Percentiles rank a stretch among this genome's conserved stretches.
These are phyloP conservation scores for Globicephala melas DNA, from an alignment of 2,113 vertebrate species.

Conservation along the genomic window DNA sequence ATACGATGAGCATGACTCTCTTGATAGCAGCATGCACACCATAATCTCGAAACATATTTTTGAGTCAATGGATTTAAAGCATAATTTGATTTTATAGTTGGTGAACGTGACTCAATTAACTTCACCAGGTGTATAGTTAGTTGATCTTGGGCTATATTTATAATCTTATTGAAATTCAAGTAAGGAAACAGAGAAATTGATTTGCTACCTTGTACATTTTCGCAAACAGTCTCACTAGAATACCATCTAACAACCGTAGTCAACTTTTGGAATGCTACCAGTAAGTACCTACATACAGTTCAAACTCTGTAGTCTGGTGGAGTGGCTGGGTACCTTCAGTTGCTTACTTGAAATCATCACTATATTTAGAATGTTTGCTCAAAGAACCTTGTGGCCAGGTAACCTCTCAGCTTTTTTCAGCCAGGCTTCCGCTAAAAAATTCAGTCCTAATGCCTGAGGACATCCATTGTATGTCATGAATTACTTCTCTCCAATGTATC, in stretches of 20 bases:
- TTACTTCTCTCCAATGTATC: background rate
- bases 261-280: background rate
- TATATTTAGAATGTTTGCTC: background rate
- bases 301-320: background rate
- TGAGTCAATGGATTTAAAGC: constrained; percentile 57
- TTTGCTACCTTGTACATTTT: constrained; percentile 2
- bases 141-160: constrained; percentile 69
- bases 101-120: constrained; percentile 67
- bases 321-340: background rate
- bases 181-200: constrained; percentile 58
- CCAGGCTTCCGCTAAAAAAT: background rate
- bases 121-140: constrained; percentile 72
- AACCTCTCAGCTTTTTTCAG: background rate
- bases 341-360: background rate
- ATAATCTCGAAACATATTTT: constrained; percentile 64
- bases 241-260: background rate
- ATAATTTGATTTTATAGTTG: constrained; percentile 74
- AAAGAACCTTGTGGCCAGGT: background rate
- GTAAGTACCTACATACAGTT: fast-evolving
- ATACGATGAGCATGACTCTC: constrained; percentile 60
- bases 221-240: background rate
- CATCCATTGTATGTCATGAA: background rate
- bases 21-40: constrained; percentile 53
- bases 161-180: constrained; percentile 71
- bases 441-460: background rate